Evolutionary conservation across 2,888 invertebrate genomes (phyloP), one percentile per base, ranked within the genome.

Genomic region (Phaedon cochleariae): DNA sequence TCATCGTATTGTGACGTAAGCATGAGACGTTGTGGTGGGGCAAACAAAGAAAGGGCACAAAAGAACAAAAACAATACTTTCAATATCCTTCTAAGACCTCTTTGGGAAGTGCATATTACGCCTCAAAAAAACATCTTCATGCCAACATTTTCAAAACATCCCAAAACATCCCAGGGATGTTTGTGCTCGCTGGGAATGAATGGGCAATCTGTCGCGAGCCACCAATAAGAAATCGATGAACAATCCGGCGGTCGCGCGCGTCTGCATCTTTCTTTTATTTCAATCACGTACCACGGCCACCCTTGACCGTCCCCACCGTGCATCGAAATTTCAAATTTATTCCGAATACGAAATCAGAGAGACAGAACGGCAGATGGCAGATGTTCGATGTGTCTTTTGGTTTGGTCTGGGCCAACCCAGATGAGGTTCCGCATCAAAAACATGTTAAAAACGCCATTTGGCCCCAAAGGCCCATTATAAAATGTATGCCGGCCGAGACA

Each of bases 281-380:
- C 21, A 54, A 54, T 37, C 21, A 34, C 34, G 34, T 34, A 54
- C 20, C 21, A 34, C 34, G 34, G 18, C 10, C 54, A 37, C 54
- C 54, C 54, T 54, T 17, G 29, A 22, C 34, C 31, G 18, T 6
- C 21, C n/a, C 22, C 17, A 17, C 41, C 20, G 3, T n/a, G n/a
- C 41, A 41, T 5, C 10, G 22, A 21, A 21, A 7, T n/a, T n/a
- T 18, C 9, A 37, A 37, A 54, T 20, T 54, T 12, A 54, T 54
- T 54, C 31, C 41, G 54, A 41, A 54, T 54, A 54, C 54, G 21
- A 41, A 54, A 54, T 54, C 54, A 54, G 54, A 65, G 57, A 54
- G 49, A 52, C 64, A 64, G 60, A 55, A 60, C 60, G 37, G 55
- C 64, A 65, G 61, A 61, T 61, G 65, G 52, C 29, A 52, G 26